Evolutionary conservation across 2,113 vertebrate species (phyloP), one percentile per base, ranked within the genome.

Genomic region (Corythornis madagascariensis): DNA sequence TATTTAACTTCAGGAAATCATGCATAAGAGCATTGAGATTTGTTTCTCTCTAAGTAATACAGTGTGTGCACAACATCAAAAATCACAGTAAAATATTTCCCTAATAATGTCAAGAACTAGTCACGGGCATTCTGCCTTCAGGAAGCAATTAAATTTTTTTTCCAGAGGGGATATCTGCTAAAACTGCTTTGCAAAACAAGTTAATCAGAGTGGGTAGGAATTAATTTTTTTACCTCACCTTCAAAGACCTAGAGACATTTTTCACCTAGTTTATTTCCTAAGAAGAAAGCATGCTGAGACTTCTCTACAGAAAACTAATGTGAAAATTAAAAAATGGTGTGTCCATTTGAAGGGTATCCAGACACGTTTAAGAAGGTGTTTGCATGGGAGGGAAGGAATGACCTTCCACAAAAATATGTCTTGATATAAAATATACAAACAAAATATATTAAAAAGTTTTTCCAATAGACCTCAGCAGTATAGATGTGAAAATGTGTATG

Each of bases 121-220:
- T 89, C 69, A 91, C 0, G 0, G 64, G 35, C 59, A 60, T 91
- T 90, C 38, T 90, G 56, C 55, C 65, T 95, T 94, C 50, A 81
- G 69, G 50, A 97, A 81, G 65, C 42, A 94, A 96, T 92, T 93
- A 92, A 86, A 43, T 25, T 6, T 1, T 38, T 64, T 88, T 93
- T 93, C 83, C 85, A 83, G 84, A 56, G 66, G 82, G 80, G 15
- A 43, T 86, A 81, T 72, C 53, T 92, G 86, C 29, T 84, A 73
- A 90, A 93, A 89, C 57, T 64, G 55, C 26, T 88, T 94, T 85
- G 47, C 33, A 52, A 93, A 95, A 73, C 71, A 83, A 63, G 63
- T 93, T 96, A 94, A 94, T 94, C 87, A 81, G 57, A 92, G 29
- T 73, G 13, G 17, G 28, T 67, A 90, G 18, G 67, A 89, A 81